Evolutionary conservation across 2,888 invertebrate species (phyloP), one percentile per base, ranked within the genome.

Genomic region (Oasisia sp.): DNA sequence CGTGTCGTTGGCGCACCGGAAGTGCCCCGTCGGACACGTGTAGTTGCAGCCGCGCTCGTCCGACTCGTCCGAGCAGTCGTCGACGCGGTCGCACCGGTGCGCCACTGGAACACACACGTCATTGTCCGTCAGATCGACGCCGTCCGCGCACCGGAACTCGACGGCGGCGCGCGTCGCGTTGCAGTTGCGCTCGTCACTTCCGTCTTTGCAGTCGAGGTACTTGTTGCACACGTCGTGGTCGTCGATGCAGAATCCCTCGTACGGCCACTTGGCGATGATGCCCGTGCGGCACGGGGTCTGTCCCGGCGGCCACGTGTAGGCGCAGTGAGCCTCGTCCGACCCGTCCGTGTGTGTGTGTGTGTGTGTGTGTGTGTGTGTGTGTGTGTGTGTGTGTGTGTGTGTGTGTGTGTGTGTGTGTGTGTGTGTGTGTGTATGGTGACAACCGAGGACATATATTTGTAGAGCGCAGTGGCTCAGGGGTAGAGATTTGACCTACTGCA

Each of bases 321-420:
- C 90, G 91, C 93, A 93, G 89, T 91, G 89, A n/a, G 32, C n/a
- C 92, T 94, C 94, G 89, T 94, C 94, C 32, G 92, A 92, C 9
- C 92, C 93, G 89, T 94, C 93, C 9, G 91, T 89, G 91, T n/a
- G n/a, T n/a, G n/a, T n/a, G n/a, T n/a, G n/a, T n/a, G n/a, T n/a
- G n/a, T n/a, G n/a, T n/a, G n/a, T n/a, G n/a, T n/a, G n/a, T n/a
- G n/a, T n/a, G n/a, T n/a, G n/a, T n/a, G n/a, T n/a, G n/a, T n/a
- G n/a, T n/a, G n/a, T n/a, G n/a, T n/a, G n/a, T n/a, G n/a, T n/a
- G n/a, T n/a, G n/a, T n/a, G n/a, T n/a, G n/a, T n/a, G n/a, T n/a
- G n/a, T n/a, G n/a, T n/a, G n/a, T n/a, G n/a, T n/a, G n/a, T n/a
- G n/a, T n/a, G n/a, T n/a, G n/a, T n/a, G n/a, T n/a, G n/a, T n/a